Evolutionary conservation across 2,888 invertebrate genomes (phyloP).

Genomic region (Oscheius sp.): DNA sequence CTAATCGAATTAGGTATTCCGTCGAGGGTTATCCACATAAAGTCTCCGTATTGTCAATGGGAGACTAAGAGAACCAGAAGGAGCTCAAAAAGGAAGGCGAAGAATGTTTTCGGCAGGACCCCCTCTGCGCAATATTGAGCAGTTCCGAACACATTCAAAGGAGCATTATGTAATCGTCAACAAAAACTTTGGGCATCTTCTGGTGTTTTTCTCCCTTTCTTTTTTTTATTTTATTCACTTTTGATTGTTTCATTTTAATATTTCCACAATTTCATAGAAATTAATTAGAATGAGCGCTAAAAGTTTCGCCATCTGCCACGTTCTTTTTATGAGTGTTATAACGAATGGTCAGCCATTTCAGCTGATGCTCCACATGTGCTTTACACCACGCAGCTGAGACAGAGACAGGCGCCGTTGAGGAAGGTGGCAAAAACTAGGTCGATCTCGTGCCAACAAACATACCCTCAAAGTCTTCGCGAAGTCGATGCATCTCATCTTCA

Average conservation of each 20-base stretch:
- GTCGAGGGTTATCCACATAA: conserved; percentile 14
- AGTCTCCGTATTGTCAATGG: background rate
- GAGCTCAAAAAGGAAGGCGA: conserved; percentile 17
- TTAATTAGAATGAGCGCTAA: background rate
- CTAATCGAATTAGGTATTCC: conserved; percentile 28
- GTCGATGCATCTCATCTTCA: conserved; percentile 90
- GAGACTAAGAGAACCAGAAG: background rate
- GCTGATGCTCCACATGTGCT: conserved; percentile 30
- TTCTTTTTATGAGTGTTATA: background rate
- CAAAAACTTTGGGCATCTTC: background rate
- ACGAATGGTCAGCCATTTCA: conserved; percentile 1
- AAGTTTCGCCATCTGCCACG: background rate
- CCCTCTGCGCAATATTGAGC: conserved; percentile 28
- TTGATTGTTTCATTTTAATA: too few species aligned
- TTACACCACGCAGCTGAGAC: conserved; percentile 26
- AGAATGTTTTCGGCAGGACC: conserved; percentile 28
- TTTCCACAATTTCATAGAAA: too few species aligned
- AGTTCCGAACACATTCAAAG: conserved; percentile 21
- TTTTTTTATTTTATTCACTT: background rate
- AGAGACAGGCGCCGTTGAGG: conserved; percentile 1
- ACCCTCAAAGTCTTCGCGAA: conserved; percentile 72
- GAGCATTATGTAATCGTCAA: conserved; percentile 3
- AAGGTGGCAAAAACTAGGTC: conserved; percentile 10
- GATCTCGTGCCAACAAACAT: background rate
- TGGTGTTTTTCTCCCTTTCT: background rate